phyloP scores from a whole-genome alignment of 1,140 invertebrate species.

The Zophobas atratus region DNA sequence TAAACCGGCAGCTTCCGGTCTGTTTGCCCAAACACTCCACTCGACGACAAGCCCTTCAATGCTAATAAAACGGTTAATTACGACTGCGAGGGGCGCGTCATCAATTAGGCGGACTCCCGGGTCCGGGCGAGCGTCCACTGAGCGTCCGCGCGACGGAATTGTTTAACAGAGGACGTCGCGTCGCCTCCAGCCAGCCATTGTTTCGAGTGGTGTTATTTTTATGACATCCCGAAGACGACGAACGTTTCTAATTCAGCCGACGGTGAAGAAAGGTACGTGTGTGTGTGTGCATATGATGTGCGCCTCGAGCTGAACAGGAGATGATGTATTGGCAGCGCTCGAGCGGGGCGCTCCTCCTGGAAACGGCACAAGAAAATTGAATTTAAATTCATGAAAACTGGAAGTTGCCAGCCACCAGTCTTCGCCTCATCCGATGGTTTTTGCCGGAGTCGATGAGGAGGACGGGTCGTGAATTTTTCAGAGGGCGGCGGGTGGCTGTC shows the following conservation, averaged over 20 bases:
- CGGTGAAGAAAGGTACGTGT: constrained; percentile 48
- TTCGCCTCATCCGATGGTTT: constrained; percentile 11
- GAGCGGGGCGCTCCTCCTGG: constrained; percentile 54
- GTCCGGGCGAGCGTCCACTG: too few relatives aligned
- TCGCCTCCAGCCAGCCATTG: constrained; percentile 28
- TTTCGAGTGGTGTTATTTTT: constrained; percentile 55
- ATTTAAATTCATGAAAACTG: constrained; percentile 68
- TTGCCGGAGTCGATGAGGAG: not conserved
- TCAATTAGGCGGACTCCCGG: not conserved
- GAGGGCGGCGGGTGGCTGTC: too few relatives aligned
- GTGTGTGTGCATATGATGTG: constrained; percentile 56
- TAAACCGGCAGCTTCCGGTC: constrained; percentile 48
- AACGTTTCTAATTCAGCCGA: constrained; percentile 52
- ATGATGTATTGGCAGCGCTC: constrained; percentile 65
- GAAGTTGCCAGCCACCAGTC: constrained; percentile 60
- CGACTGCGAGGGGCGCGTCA: not conserved
- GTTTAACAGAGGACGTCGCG: constrained; percentile 7
- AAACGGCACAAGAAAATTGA: constrained; percentile 64
- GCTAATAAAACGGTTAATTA: constrained; percentile 46
- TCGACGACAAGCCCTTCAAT: constrained; percentile 11
- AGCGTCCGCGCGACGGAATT: not conserved
- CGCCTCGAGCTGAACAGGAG: constrained; percentile 60
- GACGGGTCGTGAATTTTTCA: not conserved
- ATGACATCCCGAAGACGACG: constrained; percentile 50
- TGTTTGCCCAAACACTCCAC: constrained; percentile 50